Percentiles rank a stretch among this genome's conserved stretches.
Conservation (phyloP, 1,140 invertebrate species). For the Alviniconcha marisindica region DNA sequence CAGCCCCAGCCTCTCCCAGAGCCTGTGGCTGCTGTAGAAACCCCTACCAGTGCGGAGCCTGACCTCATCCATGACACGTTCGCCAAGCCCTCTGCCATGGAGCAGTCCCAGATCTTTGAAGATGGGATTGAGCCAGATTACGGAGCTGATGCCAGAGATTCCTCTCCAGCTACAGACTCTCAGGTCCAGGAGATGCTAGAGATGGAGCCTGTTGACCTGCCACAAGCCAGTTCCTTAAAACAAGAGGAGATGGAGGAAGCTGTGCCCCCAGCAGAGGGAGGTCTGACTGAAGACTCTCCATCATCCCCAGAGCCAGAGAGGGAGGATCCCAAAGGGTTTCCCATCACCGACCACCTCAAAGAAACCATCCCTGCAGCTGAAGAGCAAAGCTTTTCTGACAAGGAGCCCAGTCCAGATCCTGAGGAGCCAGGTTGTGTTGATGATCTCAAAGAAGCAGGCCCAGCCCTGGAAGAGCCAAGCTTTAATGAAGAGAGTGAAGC, state of each 20-base stretch:
- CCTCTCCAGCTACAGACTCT: neutral
- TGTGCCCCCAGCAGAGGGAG: neutral
- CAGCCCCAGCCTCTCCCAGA: constrained; percentile 75
- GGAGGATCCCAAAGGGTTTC: too few relatives aligned
- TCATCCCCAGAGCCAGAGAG: constrained; percentile 49
- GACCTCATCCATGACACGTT: constrained; percentile 58
- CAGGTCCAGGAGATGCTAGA: too few relatives aligned
- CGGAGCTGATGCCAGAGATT: neutral
- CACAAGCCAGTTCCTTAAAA: too few relatives aligned
- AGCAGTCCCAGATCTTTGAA: constrained; percentile 7
- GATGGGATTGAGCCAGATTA: neutral
- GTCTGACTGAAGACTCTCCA: constrained; percentile 40
- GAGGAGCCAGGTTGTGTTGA: too few relatives aligned
- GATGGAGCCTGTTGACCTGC: too few relatives aligned
- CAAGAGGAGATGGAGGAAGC: too few relatives aligned
- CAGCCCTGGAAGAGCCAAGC: constrained; percentile 7
- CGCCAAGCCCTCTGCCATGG: constrained; percentile 47
- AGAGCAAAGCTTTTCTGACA: neutral
- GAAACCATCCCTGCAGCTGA: too few relatives aligned
- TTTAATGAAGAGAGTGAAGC: constrained; percentile 43
- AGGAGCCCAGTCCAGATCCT: neutral
- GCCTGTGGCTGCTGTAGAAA: constrained; percentile 74
- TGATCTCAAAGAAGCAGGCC: neutral
- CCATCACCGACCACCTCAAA: constrained; percentile 21
- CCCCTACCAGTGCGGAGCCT: constrained; percentile 61